Evolutionary conservation across 2,888 invertebrate genomes (phyloP).

Genomic region (Acleris cristana): DNA sequence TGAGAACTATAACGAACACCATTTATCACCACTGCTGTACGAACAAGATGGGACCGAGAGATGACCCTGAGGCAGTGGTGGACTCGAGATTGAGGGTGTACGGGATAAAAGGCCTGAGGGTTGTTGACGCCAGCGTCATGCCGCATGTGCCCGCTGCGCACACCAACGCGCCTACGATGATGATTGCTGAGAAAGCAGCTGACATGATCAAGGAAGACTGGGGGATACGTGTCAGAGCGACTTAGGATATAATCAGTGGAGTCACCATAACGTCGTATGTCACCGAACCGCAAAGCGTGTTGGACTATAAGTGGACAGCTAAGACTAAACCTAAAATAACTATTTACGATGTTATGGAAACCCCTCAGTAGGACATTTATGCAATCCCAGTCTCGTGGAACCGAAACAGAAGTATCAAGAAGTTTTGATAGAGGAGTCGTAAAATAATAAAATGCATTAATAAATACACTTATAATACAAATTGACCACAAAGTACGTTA

Average conservation of each 20-base stretch:
- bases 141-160: constrained; percentile 82
- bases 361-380: too few species aligned
- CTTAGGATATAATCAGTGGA: background rate
- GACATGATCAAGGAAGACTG: constrained; percentile 80
- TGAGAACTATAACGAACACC: constrained; percentile 76
- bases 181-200: constrained; percentile 84
- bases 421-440: too few species aligned
- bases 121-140: constrained; percentile 85
- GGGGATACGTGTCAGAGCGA: constrained; percentile 45
- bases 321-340: too few species aligned
- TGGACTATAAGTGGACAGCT: too few species aligned
- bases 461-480: too few species aligned
- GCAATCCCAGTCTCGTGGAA: too few species aligned
- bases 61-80: constrained; percentile 79
- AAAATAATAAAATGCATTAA: too few species aligned
- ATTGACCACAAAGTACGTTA: too few species aligned
- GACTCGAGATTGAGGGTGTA: constrained; percentile 77
- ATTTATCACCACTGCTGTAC: constrained; percentile 83
- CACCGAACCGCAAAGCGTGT: background rate
- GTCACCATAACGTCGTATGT: background rate
- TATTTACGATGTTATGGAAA: too few species aligned
- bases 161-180: constrained; percentile 83
- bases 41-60: constrained; percentile 79
- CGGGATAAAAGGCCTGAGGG: constrained; percentile 77
- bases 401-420: too few species aligned